Conservation (phyloP, 2,113 vertebrate species). For the Heptranchias perlo region DNA sequence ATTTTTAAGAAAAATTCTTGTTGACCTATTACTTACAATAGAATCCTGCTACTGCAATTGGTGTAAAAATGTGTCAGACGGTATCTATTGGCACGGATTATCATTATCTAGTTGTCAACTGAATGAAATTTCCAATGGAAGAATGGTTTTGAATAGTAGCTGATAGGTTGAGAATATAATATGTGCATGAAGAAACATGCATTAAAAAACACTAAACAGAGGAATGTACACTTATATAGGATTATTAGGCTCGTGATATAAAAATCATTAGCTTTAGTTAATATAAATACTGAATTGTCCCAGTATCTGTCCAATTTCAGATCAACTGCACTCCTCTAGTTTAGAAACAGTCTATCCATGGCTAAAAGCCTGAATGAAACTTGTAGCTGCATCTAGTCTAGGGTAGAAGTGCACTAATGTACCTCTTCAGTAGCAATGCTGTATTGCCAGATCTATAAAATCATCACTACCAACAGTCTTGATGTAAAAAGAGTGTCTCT, state of each 20-base stretch:
- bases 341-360: background rate
- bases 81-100: background rate
- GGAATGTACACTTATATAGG: too few relatives aligned
- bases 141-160: background rate
- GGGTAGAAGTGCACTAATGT: background rate
- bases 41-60: background rate
- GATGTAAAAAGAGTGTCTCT: background rate
- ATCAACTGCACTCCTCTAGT: background rate
- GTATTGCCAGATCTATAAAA: background rate
- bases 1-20: background rate
- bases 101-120: background rate
- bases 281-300: background rate
- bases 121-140: constrained; percentile 4
- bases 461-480: background rate
- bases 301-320: background rate
- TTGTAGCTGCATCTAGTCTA: background rate
- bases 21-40: background rate
- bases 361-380: background rate
- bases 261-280: background rate
- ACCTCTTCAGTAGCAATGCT: background rate
- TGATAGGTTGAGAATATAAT: background rate
- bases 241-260: background rate
- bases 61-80: background rate
- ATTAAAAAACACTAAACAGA: background rate
- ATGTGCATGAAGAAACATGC: background rate